Evolutionary conservation across 2,797 vertebrate species (phyloP).

Genomic region (Microchirus variegatus): DNA sequence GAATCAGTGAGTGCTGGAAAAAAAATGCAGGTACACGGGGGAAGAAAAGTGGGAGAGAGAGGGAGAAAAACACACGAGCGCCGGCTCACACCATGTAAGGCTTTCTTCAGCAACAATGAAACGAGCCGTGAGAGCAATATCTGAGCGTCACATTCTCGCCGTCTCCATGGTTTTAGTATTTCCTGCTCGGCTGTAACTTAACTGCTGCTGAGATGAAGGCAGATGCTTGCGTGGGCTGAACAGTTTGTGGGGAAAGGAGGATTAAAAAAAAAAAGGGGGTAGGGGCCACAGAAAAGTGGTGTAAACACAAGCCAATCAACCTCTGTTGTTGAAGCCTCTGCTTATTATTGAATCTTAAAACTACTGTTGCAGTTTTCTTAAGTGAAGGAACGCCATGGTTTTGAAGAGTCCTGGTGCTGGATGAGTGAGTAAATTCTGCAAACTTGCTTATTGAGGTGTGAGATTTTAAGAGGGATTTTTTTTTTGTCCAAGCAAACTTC

Average conservation of each 20-base stretch:
- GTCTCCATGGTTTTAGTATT: conserved; percentile 65
- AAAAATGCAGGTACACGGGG: conserved; percentile 24
- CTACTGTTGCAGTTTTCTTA: conserved; percentile 1
- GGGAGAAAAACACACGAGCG: conserved; percentile 33
- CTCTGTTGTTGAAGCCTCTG: conserved; percentile 9
- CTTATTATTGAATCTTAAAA: conserved; percentile 17
- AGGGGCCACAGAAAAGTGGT: conserved; percentile 15
- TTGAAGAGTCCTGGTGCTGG: neutral
- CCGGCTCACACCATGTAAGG: conserved; percentile 69
- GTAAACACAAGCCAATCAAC: conserved; percentile 54
- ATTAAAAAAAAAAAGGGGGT: conserved; percentile 27
- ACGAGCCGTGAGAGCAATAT: conserved; percentile 56
- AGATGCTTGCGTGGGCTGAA: conserved; percentile 59
- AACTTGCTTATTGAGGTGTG: conserved; percentile 6
- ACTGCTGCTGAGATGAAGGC: conserved; percentile 50
- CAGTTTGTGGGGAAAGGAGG: conserved; percentile 36
- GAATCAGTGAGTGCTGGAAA: conserved; percentile 20
- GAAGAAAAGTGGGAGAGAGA: conserved; percentile 25
- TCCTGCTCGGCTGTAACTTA: conserved; percentile 54
- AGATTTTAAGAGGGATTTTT: too few species aligned
- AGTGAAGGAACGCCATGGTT: conserved; percentile 12
- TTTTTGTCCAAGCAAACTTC: conserved; percentile 1
- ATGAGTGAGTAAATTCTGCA: conserved; percentile 15
- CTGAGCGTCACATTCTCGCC: conserved; percentile 66
- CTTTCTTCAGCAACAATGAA: conserved; percentile 66